A percentile compares a stretch with the other conserved stretches of the same genome.
Conservation (phyloP, 2,797 vertebrate species). For the Rhinatrema bivittatum region DNA sequence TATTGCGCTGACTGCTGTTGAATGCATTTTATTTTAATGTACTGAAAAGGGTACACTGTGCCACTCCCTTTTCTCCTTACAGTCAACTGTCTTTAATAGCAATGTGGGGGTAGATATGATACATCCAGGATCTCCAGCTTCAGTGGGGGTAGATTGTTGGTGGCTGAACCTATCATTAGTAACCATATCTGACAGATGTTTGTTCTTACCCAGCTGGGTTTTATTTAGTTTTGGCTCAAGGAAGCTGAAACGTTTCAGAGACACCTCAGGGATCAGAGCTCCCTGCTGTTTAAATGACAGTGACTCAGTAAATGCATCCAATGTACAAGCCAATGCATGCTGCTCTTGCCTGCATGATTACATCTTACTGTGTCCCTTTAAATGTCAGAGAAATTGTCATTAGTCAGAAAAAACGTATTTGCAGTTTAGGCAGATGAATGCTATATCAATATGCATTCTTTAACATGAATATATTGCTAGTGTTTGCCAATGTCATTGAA, state of each 20-base stretch:
- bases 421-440: not conserved
- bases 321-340: slow-evolving; percentile 11
- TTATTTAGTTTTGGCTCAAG: slow-evolving; percentile 54
- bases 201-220: slow-evolving; percentile 48
- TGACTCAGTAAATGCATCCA: slow-evolving; percentile 37
- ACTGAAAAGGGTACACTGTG: no score
- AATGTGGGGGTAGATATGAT: no score
- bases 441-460: not conserved
- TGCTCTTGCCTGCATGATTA: not conserved
- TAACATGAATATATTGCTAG: not conserved
- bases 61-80: no score
- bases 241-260: slow-evolving; percentile 42
- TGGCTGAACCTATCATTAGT: slow-evolving; percentile 31
- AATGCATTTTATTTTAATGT: no score
- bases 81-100: no score
- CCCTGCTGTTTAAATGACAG: slow-evolving; percentile 41
- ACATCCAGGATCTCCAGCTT: no score
- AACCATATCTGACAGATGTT: slow-evolving; percentile 44
- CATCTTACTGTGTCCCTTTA: not conserved
- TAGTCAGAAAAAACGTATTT: not conserved
- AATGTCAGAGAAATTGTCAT: not conserved
- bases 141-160: no score
- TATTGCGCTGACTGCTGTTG: no score
- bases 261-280: slow-evolving; percentile 35
- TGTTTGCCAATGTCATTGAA: not conserved